Evolutionary conservation across 2,797 vertebrate genomes (phyloP), one percentile per base, ranked within the genome.

Genomic region (Denticeps clupeoides): DNA sequence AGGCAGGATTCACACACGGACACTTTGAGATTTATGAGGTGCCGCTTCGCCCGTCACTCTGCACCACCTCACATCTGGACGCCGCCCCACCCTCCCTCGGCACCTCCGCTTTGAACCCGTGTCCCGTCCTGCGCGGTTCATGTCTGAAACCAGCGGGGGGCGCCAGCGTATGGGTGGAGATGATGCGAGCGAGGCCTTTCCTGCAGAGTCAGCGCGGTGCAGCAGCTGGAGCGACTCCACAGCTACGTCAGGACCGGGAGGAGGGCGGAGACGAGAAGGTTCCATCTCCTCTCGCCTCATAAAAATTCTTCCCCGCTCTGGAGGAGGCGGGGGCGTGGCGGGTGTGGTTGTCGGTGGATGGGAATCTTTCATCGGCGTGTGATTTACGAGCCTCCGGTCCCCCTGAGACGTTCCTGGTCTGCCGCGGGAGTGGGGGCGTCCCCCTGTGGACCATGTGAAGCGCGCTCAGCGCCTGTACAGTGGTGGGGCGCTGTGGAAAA

Each of bases 311-410:
- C 47, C 68, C 70, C 69, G 67, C 63, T 28, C 58, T 69, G 55
- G 67, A 63, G 56, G 58, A 63, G 65, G 65, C 23, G 65, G 64
- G 66, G 41, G 40, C 58, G 55, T 41, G 37, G 38, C 56, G 42
- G n/a, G 65, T 46, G 49, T 12, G 42, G 48, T 57, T 80, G 80
- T 75, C 62, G 65, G 73, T 55, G 66, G 77, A 77, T 79, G 79
- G 72, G 68, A 71, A 82, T 79, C 79, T 82, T 81, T 86, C 81
- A 85, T 86, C 80, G 74, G 77, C 5, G 54, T 47, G 53, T 84
- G 81, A 85, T 86, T 85, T 83, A 84, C 79, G 62, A 67, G 61
- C 67, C 59, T 51, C 63, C 58, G 59, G 71, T 75, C 69, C 71
- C 69, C 69, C 60, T 51, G 73, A 80, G 78, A 81, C 75, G n/a